These are phyloP conservation scores for Pinna nobilis DNA, from an alignment of 1,140 invertebrate species.

Conservation along the genomic window DNA sequence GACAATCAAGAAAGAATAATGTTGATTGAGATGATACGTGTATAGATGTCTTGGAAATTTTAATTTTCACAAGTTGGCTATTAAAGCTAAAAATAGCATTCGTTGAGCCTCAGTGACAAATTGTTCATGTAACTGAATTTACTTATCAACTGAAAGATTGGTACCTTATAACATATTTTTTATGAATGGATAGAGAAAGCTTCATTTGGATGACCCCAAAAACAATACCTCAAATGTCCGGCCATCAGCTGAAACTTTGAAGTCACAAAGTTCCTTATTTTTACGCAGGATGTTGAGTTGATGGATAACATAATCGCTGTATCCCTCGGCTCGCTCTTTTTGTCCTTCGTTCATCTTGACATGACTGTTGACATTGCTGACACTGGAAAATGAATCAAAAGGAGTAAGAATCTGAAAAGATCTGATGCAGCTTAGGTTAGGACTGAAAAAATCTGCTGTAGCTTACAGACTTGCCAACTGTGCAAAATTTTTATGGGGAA, in stretches of 20 bases:
- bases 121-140: background rate
- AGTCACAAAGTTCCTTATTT: constrained; percentile 69
- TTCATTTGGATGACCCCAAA: background rate
- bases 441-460: too few relatives aligned
- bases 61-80: background rate
- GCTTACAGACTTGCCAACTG: too few relatives aligned
- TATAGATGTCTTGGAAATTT: too few relatives aligned
- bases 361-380: constrained; percentile 1
- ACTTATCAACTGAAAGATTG: background rate
- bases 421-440: too few relatives aligned
- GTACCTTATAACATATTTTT: background rate
- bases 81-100: background rate
- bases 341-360: constrained; percentile 48
- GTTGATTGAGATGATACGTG: too few relatives aligned
- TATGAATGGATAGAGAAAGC: background rate
- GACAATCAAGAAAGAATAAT: too few relatives aligned
- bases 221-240: constrained; percentile 64
- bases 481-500: too few relatives aligned
- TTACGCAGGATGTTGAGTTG: constrained; percentile 58
- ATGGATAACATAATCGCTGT: constrained; percentile 66
- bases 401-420: too few relatives aligned
- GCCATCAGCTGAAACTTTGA: constrained; percentile 67
- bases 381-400: background rate
- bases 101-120: background rate
- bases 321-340: constrained; percentile 59